Percentiles rank a stretch among this genome's conserved stretches.
phyloP scores from a whole-genome alignment of 1,140 invertebrate species.

The Platyscapa corneri region DNA sequence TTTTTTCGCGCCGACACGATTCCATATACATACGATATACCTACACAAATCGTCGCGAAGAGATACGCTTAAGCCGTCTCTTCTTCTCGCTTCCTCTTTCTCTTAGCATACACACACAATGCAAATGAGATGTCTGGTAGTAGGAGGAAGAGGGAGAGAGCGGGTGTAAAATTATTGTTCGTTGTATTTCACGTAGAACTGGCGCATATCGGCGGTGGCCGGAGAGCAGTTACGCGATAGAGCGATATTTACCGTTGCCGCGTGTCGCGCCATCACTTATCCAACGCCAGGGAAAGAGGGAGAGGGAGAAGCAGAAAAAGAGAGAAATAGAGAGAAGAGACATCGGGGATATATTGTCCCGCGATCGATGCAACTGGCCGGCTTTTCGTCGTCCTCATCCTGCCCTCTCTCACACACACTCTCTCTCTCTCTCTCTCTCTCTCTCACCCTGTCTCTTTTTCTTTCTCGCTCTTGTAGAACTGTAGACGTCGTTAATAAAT shows the following conservation, averaged over 20 bases:
- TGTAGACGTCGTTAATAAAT: slow-evolving; percentile 45
- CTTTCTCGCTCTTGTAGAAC: neutral
- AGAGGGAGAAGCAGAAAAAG: slow-evolving; percentile 1
- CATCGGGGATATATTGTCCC: slow-evolving; percentile 41
- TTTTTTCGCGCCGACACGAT: slow-evolving; percentile 2
- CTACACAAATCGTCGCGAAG: neutral
- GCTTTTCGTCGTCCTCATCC: slow-evolving; percentile 38
- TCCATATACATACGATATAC: neutral
- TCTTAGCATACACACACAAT: slow-evolving; percentile 4
- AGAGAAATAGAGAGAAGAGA: neutral
- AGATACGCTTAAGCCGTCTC: neutral
- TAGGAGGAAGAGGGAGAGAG: slow-evolving; percentile 28
- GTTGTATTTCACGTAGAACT: slow-evolving; percentile 62
- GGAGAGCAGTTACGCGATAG: slow-evolving; percentile 59
- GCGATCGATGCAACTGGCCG: slow-evolving; percentile 45
- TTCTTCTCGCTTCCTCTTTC: neutral
- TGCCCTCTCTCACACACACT: neutral
- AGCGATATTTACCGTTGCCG: slow-evolving; percentile 62
- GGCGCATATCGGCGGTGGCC: slow-evolving; percentile 59
- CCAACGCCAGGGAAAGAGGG: neutral
- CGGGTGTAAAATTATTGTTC: slow-evolving; percentile 64
- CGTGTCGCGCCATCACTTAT: slow-evolving; percentile 46
- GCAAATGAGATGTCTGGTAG: neutral
- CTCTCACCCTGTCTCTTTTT: neutral
- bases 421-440: neutral